These are phyloP conservation scores for Danaus plexippus DNA, from an alignment of 1,140 invertebrate genomes.

Conservation along the genomic window DNA sequence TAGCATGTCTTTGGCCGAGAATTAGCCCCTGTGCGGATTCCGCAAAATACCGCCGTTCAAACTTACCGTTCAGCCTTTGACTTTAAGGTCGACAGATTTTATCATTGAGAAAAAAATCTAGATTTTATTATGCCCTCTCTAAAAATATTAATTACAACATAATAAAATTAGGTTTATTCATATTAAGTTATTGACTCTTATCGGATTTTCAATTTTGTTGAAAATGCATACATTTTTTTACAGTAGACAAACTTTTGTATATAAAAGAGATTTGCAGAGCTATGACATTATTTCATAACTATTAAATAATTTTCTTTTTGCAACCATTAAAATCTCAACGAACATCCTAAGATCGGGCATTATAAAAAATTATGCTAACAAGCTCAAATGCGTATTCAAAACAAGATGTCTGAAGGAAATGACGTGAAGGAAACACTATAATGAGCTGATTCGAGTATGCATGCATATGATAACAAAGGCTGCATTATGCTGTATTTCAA, in stretches of 20 bases:
- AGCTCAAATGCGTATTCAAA: slow-evolving; percentile 21
- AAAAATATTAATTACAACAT: no score
- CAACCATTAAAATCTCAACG: slow-evolving; percentile 5
- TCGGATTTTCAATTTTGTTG: no score
- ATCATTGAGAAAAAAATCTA: background rate
- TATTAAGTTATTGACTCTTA: no score
- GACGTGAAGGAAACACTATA: slow-evolving; percentile 43
- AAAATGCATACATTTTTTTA: background rate
- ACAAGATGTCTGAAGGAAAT: slow-evolving; percentile 50
- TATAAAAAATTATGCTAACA: slow-evolving; percentile 19
- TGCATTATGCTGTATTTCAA: slow-evolving; percentile 43
- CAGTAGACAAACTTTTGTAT: slow-evolving; percentile 4
- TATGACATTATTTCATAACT: no score
- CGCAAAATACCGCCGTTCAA: slow-evolving; percentile 15
- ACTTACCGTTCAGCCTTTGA: slow-evolving; percentile 3
- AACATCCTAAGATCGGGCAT: slow-evolving; percentile 9
- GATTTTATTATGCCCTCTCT: no score
- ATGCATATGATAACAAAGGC: slow-evolving; percentile 38
- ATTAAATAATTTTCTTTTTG: slow-evolving; percentile 6
- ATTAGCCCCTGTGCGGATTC: slow-evolving; percentile 21
- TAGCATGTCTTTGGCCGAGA: slow-evolving; percentile 23
- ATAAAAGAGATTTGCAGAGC: background rate
- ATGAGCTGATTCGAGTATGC: slow-evolving; percentile 50
- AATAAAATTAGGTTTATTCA: no score
- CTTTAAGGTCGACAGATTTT: slow-evolving; percentile 5